Evolutionary conservation across 2,888 invertebrate species (phyloP), one percentile per base, ranked within the genome.

Genomic region (Opisthograptis luteolata): DNA sequence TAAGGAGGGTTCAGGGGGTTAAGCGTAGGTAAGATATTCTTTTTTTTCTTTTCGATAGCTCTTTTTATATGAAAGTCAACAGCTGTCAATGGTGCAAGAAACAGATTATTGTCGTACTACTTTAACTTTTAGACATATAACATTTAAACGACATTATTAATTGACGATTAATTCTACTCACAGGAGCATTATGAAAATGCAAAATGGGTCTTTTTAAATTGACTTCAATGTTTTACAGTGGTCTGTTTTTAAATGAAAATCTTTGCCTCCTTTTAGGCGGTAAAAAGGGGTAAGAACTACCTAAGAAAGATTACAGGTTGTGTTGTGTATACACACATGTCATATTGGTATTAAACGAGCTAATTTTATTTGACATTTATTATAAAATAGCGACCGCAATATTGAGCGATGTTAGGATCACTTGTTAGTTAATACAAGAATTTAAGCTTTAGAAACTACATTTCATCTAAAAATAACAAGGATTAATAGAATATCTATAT

Each of bases 381-480:
- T 34, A 55, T 19, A 47, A 39, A 47, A 53, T 55, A 57, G 52
- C 50, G 19, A 54, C 31, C 53, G 51, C 55, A 32, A 37, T 41
- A 40, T 47, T 46, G 55, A 57, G 56, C 55, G 48, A 37, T 61
- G 48, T 52, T 36, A 57, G 48, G 45, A 51, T 57, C 60, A 17
- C 34, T 55, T 41, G 32, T 30, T 42, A 22, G 15, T 2, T 36
- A 7, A 24, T 30, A 49, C 20, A 43, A 51, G 31, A 15, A 40
- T 37, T 32, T 24, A 55, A 60, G 55, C 58, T 35, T 58, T 43
- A 52, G 49, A 51, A 41, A 47, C 51, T 56, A 52, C 50, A 50
- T 40, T 46, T 51, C 32, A 35, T 56, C 58, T 58, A 58, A 55
- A 61, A 61, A 58, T 58, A 48, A 58, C 34, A 52, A 39, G 22